Percentiles rank a stretch among this genome's conserved stretches.
phyloP scores from a whole-genome alignment of 2,113 vertebrate species.

The Felis chaus region DNA sequence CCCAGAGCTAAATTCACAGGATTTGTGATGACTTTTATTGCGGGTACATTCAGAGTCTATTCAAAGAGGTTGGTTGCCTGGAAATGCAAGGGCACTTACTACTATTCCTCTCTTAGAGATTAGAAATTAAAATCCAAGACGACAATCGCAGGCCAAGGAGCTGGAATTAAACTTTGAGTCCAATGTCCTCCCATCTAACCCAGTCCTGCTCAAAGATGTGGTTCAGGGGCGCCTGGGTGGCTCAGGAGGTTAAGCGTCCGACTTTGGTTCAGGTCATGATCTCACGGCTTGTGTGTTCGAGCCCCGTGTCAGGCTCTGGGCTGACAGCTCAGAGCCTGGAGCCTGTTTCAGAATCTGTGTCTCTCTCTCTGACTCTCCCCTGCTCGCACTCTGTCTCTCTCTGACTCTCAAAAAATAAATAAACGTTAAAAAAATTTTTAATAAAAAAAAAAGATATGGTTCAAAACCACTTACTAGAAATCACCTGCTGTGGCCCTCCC shows the following conservation, averaged over 20 bases:
- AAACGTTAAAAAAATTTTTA: too few species aligned
- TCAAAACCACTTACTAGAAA: background rate
- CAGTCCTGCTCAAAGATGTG: background rate
- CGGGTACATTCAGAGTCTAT: background rate
- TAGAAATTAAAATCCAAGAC: background rate
- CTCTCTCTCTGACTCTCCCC: too few species aligned
- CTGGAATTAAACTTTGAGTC: background rate
- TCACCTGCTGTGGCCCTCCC: background rate
- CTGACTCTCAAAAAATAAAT: too few species aligned
- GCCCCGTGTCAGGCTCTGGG: too few species aligned
- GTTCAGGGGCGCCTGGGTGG: too few species aligned
- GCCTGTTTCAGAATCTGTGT: too few species aligned
- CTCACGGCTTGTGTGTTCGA: too few species aligned
- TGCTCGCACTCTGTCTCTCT: too few species aligned
- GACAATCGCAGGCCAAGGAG: background rate
- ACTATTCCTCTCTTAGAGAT: rapidly evolving
- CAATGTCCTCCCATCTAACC: background rate
- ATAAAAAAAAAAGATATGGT: background rate
- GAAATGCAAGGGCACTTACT: background rate
- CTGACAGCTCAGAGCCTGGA: too few species aligned
- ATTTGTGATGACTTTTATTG: background rate
- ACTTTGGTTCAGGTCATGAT: too few species aligned
- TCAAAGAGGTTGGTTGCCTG: background rate
- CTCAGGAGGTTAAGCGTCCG: too few species aligned
- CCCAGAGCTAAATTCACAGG: background rate